Evolutionary conservation across 2,797 vertebrate species (phyloP).

Genomic region (Oceanodroma leucorhoa): DNA sequence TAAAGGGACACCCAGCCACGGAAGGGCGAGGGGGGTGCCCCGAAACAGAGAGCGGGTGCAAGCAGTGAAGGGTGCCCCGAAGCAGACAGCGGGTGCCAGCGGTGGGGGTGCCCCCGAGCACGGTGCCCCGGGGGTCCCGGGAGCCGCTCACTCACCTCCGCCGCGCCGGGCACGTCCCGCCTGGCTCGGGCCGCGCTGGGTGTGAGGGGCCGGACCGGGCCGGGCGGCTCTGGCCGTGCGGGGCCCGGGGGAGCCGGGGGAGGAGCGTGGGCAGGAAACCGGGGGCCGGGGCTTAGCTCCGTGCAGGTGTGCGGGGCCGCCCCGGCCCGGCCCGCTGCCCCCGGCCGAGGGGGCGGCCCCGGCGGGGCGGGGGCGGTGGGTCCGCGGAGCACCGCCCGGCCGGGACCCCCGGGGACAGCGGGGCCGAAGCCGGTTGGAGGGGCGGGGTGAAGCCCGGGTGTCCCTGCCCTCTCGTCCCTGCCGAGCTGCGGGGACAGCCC

Average conservation of each 20-base stretch:
- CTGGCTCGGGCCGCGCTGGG: background rate
- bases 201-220: background rate
- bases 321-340: background rate
- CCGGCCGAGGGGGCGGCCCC: background rate
- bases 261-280: constrained; percentile 63
- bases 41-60: background rate
- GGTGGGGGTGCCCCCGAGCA: background rate
- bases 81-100: background rate
- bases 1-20: background rate
- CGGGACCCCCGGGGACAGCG: background rate
- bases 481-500: background rate
- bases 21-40: background rate
- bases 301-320: constrained; percentile 7
- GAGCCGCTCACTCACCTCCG: background rate
- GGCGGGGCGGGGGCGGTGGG: background rate
- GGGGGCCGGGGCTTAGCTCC: constrained; percentile 9
- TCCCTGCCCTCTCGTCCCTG: background rate
- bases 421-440: background rate
- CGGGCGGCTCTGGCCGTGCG: background rate
- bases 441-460: background rate
- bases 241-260: constrained; percentile 13
- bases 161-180: background rate
- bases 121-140: background rate
- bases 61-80: background rate
- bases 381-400: background rate